These are phyloP conservation scores for Tromatobia lineatoria DNA, from an alignment of 2,888 invertebrate species.

Conservation along the genomic window DNA sequence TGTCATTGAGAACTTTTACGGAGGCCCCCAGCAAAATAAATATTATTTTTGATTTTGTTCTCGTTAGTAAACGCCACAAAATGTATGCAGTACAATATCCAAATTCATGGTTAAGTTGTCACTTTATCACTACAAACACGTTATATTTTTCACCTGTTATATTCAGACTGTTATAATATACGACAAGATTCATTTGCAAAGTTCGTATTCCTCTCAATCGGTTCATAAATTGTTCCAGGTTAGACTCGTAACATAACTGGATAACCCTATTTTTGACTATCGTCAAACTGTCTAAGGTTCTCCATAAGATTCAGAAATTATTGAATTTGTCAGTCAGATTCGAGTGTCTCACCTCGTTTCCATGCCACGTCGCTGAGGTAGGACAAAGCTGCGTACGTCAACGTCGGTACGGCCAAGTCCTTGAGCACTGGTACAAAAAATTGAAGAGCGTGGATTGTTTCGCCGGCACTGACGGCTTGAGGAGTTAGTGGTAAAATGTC, in stretches of 20 bases:
- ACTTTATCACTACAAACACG: background rate
- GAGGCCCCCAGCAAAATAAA: background rate
- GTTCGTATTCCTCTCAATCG: background rate
- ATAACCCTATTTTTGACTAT: background rate
- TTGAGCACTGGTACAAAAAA: slow-evolving; percentile 52
- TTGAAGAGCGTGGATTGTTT: slow-evolving; percentile 64
- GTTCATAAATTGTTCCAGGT: background rate
- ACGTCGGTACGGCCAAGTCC: slow-evolving; percentile 57
- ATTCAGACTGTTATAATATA: background rate
- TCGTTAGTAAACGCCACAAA: background rate
- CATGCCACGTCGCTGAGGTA: slow-evolving; percentile 77
- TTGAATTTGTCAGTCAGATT: background rate
- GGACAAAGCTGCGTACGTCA: slow-evolving; percentile 69
- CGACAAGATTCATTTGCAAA: background rate
- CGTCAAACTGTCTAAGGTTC: background rate
- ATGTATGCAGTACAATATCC: background rate
- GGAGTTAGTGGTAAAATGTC: slow-evolving; percentile 52
- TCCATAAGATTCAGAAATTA: background rate
- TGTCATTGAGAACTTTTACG: too few species aligned
- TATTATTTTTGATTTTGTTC: background rate
- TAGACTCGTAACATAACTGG: background rate
- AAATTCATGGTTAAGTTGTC: background rate
- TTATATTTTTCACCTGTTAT: background rate
- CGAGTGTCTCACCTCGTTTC: slow-evolving; percentile 79
- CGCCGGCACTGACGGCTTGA: slow-evolving; percentile 71